phyloP scores from a whole-genome alignment of 2,888 invertebrate species.

The Anagyrus pseudococci region DNA sequence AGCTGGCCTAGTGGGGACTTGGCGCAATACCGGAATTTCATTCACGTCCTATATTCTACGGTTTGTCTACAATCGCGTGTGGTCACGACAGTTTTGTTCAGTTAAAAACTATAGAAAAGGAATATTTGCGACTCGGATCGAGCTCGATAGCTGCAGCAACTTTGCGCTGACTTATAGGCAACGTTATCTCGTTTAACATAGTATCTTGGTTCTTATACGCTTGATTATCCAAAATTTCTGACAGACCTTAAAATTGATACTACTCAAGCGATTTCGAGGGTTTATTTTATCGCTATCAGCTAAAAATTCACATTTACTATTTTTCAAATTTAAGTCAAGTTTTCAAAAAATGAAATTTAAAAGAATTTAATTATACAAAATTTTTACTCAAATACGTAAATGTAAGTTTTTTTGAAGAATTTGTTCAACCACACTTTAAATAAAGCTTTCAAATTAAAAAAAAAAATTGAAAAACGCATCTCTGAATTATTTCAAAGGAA shows the following conservation, averaged over 20 bases:
- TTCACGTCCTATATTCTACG: constrained; percentile 19
- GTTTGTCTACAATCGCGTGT: constrained; percentile 19
- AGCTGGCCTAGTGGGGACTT: constrained; percentile 3
- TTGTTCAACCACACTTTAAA: not conserved
- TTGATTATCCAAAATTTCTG: not conserved
- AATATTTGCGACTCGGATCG: constrained; percentile 31
- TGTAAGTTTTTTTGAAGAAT: too few species aligned
- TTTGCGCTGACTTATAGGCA: constrained; percentile 10
- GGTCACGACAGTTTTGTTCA: constrained; percentile 22
- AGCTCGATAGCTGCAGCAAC: constrained; percentile 28
- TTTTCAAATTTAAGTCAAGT: not conserved
- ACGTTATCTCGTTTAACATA: not conserved
- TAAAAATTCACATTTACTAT: not conserved
- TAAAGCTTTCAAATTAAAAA: not conserved
- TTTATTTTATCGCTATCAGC: not conserved
- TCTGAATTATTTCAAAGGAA: not conserved
- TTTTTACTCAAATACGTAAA: not conserved
- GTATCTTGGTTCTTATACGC: not conserved
- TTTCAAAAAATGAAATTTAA: not conserved
- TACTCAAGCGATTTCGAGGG: not conserved
- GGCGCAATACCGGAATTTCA: constrained; percentile 23
- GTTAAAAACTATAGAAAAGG: constrained; percentile 38
- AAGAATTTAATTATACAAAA: not conserved
- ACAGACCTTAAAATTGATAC: not conserved
- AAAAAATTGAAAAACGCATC: not conserved